These are phyloP conservation scores for Lerema accius DNA, from an alignment of 1,140 invertebrate genomes.

Conservation along the genomic window DNA sequence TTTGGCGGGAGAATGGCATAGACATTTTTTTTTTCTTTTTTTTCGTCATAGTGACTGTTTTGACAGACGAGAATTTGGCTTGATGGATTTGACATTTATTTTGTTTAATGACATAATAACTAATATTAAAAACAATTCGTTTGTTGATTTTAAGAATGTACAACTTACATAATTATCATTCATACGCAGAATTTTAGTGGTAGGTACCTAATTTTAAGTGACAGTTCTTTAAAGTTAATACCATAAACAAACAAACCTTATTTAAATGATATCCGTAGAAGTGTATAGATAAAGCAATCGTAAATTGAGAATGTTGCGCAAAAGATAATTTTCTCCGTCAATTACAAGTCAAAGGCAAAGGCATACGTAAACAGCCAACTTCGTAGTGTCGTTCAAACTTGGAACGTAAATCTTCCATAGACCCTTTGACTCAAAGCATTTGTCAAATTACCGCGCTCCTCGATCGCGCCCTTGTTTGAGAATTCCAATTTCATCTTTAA, in stretches of 20 bases:
- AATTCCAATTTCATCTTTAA: slow-evolving; percentile 75
- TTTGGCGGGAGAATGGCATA: slow-evolving; percentile 6
- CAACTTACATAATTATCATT: no score
- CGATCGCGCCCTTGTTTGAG: slow-evolving; percentile 46
- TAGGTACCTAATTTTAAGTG: no score
- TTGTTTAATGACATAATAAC: no score
- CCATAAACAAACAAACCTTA: no score
- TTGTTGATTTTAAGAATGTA: no score
- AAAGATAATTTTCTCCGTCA: slow-evolving; percentile 33
- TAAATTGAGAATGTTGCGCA: slow-evolving; percentile 3
- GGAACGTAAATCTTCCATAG: slow-evolving; percentile 35
- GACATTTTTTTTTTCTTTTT: slow-evolving; percentile 5
- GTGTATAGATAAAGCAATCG: background rate
- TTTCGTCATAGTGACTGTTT: no score
- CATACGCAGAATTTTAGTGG: no score
- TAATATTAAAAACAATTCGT: no score
- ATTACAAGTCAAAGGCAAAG: slow-evolving; percentile 35
- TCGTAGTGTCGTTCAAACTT: slow-evolving; percentile 31
- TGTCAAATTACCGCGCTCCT: slow-evolving; percentile 62
- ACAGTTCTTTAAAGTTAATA: no score
- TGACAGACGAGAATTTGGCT: no score
- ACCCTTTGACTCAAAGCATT: slow-evolving; percentile 55
- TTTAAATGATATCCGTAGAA: no score
- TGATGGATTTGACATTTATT: no score
- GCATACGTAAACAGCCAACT: slow-evolving; percentile 27